Conservation (phyloP, 1,140 invertebrate genomes). For the Hermetia illucens region DNA sequence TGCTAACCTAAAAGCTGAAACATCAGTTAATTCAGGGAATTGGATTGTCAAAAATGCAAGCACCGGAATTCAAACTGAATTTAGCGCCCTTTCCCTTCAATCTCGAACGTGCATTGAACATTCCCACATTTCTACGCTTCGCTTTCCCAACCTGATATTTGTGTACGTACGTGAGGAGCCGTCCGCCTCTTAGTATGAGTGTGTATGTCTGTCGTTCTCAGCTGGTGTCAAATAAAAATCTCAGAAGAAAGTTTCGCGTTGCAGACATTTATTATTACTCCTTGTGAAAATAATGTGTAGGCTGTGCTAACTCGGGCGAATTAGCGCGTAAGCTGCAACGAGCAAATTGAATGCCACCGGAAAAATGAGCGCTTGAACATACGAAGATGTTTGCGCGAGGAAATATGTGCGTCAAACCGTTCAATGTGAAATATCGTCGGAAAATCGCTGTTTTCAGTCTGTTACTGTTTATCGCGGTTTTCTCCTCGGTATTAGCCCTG, state of each 20-base stretch:
- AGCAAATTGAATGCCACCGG: neutral
- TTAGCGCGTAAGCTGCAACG: neutral
- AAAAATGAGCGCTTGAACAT: neutral
- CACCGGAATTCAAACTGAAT: too few species aligned
- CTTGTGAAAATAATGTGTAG: neutral
- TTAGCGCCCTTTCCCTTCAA: too few species aligned
- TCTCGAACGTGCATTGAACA: too few species aligned
- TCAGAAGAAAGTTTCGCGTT: neutral
- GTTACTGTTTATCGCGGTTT: slow-evolving; percentile 21
- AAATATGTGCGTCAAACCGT: slow-evolving; percentile 9
- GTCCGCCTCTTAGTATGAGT: too few species aligned
- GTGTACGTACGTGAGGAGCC: too few species aligned
- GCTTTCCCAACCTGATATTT: too few species aligned
- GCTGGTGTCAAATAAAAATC: neutral
- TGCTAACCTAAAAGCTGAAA: too few species aligned
- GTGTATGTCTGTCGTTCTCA: neutral
- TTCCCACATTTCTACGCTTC: too few species aligned
- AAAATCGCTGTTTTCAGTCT: slow-evolving; percentile 23
- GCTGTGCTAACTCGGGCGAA: neutral
- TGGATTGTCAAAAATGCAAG: too few species aligned
- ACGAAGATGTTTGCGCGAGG: neutral
- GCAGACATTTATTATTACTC: too few species aligned
- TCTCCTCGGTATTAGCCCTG: slow-evolving; percentile 20
- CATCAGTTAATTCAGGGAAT: too few species aligned
- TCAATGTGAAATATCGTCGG: slow-evolving; percentile 28